These are phyloP conservation scores for Rotaria sp. DNA, from an alignment of 2,888 invertebrate genomes.

Conservation along the genomic window DNA sequence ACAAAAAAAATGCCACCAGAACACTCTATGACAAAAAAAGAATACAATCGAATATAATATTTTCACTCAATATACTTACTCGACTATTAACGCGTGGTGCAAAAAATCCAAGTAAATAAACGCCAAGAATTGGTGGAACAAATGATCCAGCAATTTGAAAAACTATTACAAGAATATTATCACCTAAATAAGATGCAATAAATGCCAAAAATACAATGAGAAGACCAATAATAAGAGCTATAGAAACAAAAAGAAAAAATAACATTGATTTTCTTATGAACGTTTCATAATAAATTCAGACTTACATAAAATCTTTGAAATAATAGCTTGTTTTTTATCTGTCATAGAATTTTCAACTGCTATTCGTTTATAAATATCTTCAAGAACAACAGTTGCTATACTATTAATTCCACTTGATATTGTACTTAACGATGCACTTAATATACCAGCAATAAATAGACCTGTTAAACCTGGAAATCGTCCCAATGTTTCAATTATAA, in stretches of 20 bases:
- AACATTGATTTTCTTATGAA: not conserved
- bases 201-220: not conserved
- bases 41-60: not conserved
- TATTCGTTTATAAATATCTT: not conserved
- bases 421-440: conserved; percentile 75
- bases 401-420: not conserved
- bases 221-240: not conserved
- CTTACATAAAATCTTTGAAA: not conserved
- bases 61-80: not conserved
- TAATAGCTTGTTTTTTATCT: not conserved
- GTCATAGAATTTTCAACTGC: not conserved
- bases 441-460: conserved; percentile 86
- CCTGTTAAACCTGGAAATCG: conserved; percentile 72
- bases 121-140: not conserved
- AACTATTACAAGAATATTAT: not conserved
- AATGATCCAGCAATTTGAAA: not conserved
- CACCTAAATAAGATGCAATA: not conserved
- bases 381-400: not conserved
- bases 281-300: not conserved
- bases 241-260: no score
- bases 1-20: not conserved
- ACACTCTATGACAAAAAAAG: not conserved
- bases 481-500: conserved; percentile 76
- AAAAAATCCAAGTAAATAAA: not conserved
- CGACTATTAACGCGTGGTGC: not conserved